These are phyloP conservation scores for Epiblema foenella DNA, from an alignment of 2,888 invertebrate species.

Conservation along the genomic window DNA sequence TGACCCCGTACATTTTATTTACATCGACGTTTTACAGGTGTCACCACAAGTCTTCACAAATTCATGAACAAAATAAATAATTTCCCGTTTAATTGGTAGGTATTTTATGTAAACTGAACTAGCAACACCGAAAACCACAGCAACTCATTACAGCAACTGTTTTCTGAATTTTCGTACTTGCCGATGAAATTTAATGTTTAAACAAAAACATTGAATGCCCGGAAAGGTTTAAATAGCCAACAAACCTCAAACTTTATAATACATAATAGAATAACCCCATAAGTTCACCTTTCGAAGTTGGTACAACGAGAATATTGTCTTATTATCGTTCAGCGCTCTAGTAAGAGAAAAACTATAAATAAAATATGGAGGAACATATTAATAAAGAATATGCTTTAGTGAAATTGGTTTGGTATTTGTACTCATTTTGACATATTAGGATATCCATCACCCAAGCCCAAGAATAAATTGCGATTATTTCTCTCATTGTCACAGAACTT, in stretches of 20 bases:
- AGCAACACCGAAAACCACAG: not conserved
- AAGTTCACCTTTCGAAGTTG: constrained; percentile 24
- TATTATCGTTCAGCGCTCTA: not conserved
- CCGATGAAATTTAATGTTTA: constrained; percentile 14
- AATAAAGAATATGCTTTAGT: not conserved
- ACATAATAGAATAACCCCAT: constrained; percentile 36
- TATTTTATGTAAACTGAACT: not conserved
- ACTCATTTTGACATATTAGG: no score
- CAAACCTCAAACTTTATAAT: constrained; percentile 28
- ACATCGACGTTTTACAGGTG: not conserved
- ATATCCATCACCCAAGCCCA: no score
- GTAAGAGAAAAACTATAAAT: not conserved
- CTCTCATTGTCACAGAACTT: no score
- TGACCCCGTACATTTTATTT: no score
- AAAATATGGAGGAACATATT: not conserved
- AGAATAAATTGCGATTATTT: no score
- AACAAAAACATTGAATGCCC: constrained; percentile 10
- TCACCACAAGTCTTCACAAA: not conserved
- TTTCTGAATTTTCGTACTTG: not conserved
- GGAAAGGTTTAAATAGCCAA: constrained; percentile 21
- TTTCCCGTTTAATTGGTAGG: not conserved
- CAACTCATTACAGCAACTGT: not conserved
- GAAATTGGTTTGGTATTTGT: not conserved
- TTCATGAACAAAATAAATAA: not conserved
- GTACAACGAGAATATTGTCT: not conserved